Base-by-base conservation (phyloP, 2,888 invertebrate genomes). In the Pharmacophagus antenor region DNA sequence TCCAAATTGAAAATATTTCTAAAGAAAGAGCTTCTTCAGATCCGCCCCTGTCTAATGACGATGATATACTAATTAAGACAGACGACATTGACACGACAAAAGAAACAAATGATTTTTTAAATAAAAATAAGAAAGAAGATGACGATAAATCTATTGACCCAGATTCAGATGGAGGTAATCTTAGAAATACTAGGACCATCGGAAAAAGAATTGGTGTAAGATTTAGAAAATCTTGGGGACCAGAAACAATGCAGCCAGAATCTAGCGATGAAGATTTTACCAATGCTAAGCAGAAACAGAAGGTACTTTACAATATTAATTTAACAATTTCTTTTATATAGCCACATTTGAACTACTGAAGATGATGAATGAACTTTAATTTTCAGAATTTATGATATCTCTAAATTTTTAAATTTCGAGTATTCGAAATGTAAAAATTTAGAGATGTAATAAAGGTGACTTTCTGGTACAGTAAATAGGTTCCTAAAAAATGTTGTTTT, bases 191-290 rank as follows among this genome's bases (percentile, higher is more conserved):
- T 64, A 83, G 82, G 0, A 77, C 70, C 63, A 73, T 71, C 8
- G 74, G 74, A 5, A 90, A 88, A 70, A 72, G 86, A 63, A 70
- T 77, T 12, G 85, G 86, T 0, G 89, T 86, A 2, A 74, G 90
- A 60, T 91, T 90, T 65, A 76, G 88, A 68, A 84, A 78, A 18
- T 82, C 86, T 0, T 85, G 91, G 88, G 73, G 75, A 8, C 78
- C 80, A 67, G 82, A 82, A 17, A 73, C 74, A 25, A 65, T 78
- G 25, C 71, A 68, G 7, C 75, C 74, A 20, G 87, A 86, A 51
- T 81, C 87, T 0, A 85, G 77, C 51, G 88, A 89, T 31, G 88
- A 89, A 58, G 84, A 82, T 52, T 85, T 85, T 63, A 67, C 74
- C 15, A 68, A 69, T 44, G 67, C 75, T 1, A 85, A 84, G 64